Percentiles rank a stretch among this genome's conserved stretches.
Conservation (phyloP, 2,797 vertebrate genomes). For the Lepilemur septentrionalis region DNA sequence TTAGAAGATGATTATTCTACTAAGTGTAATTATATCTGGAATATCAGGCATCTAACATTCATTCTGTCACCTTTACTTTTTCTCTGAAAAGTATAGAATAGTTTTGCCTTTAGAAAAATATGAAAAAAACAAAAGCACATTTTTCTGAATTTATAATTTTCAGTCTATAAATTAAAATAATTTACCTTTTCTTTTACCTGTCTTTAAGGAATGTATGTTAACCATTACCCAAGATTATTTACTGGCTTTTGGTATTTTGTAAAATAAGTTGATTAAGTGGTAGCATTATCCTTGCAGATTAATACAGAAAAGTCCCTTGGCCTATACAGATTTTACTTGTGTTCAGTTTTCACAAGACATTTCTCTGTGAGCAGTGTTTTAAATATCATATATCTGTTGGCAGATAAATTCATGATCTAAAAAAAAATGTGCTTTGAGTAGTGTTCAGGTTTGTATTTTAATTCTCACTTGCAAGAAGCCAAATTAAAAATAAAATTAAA, state of each 20-base stretch:
- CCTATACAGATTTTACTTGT: background rate
- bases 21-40: background rate
- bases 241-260: background rate
- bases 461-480: constrained; percentile 36
- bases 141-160: background rate
- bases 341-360: background rate
- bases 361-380: background rate
- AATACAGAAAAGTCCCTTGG: background rate
- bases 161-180: background rate
- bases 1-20: background rate
- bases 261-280: constrained; percentile 7
- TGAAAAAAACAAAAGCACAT: background rate
- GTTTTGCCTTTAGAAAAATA: background rate
- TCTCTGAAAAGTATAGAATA: background rate
- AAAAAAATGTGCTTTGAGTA: background rate
- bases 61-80: background rate
- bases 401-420: constrained; percentile 31
- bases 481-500: constrained; percentile 44
- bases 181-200: background rate
- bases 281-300: background rate
- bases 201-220: background rate
- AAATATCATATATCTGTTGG: background rate
- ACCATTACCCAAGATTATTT: background rate
- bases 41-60: background rate
- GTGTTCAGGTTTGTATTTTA: constrained; percentile 33